Conservation (phyloP, 2,113 vertebrate genomes). For the Cercocebus atys region DNA sequence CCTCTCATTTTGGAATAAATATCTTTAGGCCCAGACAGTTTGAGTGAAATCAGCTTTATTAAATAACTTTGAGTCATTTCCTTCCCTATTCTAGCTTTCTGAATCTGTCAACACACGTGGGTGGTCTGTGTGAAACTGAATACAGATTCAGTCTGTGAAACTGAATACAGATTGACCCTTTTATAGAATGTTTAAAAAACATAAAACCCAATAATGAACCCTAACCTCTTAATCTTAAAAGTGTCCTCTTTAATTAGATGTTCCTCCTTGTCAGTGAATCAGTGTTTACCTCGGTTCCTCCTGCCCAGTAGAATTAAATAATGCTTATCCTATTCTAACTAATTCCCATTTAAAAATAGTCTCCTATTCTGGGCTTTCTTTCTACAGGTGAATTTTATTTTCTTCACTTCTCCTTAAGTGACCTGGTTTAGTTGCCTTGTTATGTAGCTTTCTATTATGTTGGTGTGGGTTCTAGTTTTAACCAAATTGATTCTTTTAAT, state of each 20-base stretch:
- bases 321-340: background rate
- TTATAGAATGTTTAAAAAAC: conserved; percentile 33
- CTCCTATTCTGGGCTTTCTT: background rate
- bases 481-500: background rate
- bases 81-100: conserved; percentile 11
- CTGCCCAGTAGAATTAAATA: background rate
- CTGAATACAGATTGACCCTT: background rate
- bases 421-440: background rate
- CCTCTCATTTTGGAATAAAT: conserved; percentile 42
- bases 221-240: background rate
- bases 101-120: background rate
- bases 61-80: conserved; percentile 59
- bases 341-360: background rate
- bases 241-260: background rate
- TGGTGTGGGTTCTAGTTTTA: background rate
- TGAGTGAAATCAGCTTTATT: conserved; percentile 39
- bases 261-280: background rate
- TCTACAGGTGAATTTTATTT: background rate
- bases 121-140: conserved; percentile 17
- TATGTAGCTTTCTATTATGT: background rate
- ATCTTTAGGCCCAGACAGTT: conserved; percentile 26
- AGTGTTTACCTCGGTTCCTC: background rate
- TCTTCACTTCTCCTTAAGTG: background rate
- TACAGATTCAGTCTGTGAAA: background rate
- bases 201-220: background rate